Conservation (phyloP, 2,797 vertebrate species). For the Acipenser ruthenus region DNA sequence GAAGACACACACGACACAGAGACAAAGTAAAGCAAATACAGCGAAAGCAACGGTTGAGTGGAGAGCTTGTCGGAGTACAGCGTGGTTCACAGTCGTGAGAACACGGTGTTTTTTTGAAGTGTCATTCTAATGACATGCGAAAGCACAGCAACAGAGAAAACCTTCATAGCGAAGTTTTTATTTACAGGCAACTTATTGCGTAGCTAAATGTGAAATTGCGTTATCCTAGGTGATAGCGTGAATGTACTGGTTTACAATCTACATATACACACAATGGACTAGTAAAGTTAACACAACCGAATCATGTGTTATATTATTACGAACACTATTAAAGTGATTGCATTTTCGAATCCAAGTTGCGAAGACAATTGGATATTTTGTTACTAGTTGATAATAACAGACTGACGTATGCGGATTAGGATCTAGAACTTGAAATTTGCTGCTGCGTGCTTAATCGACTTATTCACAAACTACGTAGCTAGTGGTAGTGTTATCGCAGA, state of each 20-base stretch:
- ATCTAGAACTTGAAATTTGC: too few species aligned
- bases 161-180: not conserved
- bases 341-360: not conserved
- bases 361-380: not conserved
- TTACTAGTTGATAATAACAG: not conserved
- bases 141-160: not conserved
- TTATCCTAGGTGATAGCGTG: too few species aligned
- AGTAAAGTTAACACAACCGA: not conserved
- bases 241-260: not conserved
- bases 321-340: not conserved
- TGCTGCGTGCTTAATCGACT: not conserved
- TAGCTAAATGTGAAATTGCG: not conserved
- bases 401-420: too few species aligned
- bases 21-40: not conserved
- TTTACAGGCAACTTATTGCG: conserved; percentile 1
- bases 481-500: conserved; percentile 4
- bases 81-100: conserved; percentile 18
- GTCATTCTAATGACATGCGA: not conserved
- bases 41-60: conserved; percentile 10
- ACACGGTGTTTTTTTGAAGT: conserved; percentile 4
- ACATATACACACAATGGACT: not conserved
- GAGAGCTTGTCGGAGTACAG: conserved; percentile 16
- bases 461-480: conserved; percentile 2
- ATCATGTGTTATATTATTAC: not conserved
- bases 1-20: conserved; percentile 19